Conservation (phyloP, 2,888 invertebrate genomes). For the Sinotaia quadrata region DNA sequence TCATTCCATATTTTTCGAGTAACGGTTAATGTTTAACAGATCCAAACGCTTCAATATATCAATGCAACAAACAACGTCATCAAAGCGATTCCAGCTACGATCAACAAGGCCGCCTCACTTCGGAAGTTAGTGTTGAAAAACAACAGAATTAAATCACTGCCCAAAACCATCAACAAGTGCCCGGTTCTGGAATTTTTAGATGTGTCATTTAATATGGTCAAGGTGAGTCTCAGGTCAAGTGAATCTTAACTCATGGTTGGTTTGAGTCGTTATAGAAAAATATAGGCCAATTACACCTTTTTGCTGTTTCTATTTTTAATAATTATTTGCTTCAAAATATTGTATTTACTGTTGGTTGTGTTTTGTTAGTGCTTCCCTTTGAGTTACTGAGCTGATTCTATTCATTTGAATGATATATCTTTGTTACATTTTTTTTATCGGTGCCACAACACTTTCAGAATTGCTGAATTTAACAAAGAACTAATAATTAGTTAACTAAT, state of each 20-base stretch:
- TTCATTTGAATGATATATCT: too few relatives aligned
- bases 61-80: constrained; percentile 60
- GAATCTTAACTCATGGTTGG: neutral
- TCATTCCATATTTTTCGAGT: too few relatives aligned
- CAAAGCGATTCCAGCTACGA: constrained; percentile 53
- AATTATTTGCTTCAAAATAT: too few relatives aligned
- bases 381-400: too few relatives aligned
- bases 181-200: constrained; percentile 58
- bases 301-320: neutral
- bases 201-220: constrained; percentile 64
- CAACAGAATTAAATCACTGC: constrained; percentile 66
- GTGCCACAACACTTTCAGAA: too few relatives aligned
- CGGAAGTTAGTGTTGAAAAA: constrained; percentile 56
- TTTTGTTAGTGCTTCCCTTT: too few relatives aligned
- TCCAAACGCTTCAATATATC: constrained; percentile 47
- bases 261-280: too few relatives aligned
- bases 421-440: too few relatives aligned
- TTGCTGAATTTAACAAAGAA: too few relatives aligned
- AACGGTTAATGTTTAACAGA: constrained; percentile 8
- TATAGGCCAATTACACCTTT: too few relatives aligned
- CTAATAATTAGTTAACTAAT: too few relatives aligned
- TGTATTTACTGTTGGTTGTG: too few relatives aligned
- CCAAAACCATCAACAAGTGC: constrained; percentile 64
- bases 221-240: constrained; percentile 15
- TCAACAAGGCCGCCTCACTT: constrained; percentile 53